Percentiles rank a stretch among this genome's conserved stretches.
Evolutionary conservation across 2,888 invertebrate species (phyloP).

Genomic region (Pecten maximus): DNA sequence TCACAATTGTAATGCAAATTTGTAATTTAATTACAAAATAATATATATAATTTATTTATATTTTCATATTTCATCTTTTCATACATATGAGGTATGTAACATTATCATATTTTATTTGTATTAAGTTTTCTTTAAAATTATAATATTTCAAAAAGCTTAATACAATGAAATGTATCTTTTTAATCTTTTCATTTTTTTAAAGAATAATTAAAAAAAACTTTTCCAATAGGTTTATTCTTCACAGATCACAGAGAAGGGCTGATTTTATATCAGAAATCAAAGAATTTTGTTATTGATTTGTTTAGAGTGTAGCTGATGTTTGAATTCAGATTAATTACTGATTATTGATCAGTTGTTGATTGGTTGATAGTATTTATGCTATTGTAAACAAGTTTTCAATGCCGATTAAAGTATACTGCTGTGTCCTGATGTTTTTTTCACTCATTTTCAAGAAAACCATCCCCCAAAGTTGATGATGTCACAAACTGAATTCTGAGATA

Average conservation of each 20-base stretch:
- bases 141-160: not conserved
- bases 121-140: not conserved
- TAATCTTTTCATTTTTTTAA: not conserved
- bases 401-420: conserved; percentile 10
- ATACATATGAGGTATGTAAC: not conserved
- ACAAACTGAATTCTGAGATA: too few species aligned
- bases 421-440: not conserved
- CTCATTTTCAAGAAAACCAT: not conserved
- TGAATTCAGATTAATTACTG: not conserved
- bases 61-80: not conserved
- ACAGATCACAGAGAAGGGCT: too few species aligned
- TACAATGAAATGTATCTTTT: not conserved
- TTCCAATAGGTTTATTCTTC: too few species aligned
- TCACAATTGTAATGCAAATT: not conserved
- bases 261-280: not conserved
- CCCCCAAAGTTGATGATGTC: too few species aligned
- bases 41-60: not conserved
- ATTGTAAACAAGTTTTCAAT: not conserved
- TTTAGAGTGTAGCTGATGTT: not conserved
- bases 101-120: not conserved
- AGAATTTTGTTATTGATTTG: not conserved
- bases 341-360: not conserved
- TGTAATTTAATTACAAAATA: conserved; percentile 26
- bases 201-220: too few species aligned
- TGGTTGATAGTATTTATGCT: not conserved